phyloP scores from a whole-genome alignment of 2,888 invertebrate genomes.

The Gymnosoma rotundatum region DNA sequence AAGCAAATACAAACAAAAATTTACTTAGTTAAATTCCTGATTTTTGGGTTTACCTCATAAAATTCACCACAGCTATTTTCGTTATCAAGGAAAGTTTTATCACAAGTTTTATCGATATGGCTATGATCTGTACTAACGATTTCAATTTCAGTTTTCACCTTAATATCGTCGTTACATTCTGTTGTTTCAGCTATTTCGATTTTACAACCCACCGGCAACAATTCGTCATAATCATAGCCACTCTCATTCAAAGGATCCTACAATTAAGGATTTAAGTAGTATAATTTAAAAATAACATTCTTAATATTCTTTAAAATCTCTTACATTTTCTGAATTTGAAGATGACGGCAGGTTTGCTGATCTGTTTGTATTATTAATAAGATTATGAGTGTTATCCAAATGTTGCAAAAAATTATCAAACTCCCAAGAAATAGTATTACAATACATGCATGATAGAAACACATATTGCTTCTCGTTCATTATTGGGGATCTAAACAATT shows the following conservation, averaged over 20 bases:
- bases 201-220: conserved; percentile 6
- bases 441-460: conserved; percentile 56
- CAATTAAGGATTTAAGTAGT: neutral
- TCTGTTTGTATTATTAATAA: neutral
- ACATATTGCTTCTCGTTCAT: conserved; percentile 45
- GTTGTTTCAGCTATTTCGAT: conserved; percentile 2
- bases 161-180: neutral
- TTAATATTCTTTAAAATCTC: neutral
- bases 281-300: neutral
- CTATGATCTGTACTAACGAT: neutral
- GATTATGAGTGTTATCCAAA: conserved; percentile 9
- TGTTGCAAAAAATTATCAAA: conserved; percentile 48
- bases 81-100: neutral
- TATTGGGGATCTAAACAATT: conserved; percentile 52
- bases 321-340: conserved; percentile 20
- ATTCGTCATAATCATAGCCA: conserved; percentile 12
- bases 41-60: conserved; percentile 39
- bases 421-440: conserved; percentile 47
- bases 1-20: too few species aligned
- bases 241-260: conserved; percentile 63
- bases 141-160: neutral
- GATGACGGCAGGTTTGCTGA: neutral
- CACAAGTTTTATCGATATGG: neutral
- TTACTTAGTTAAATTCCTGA: neutral
- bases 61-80: conserved; percentile 26